Evolutionary conservation across 2,797 vertebrate species (phyloP), one percentile per base, ranked within the genome.

Genomic region (Esox lucius): DNA sequence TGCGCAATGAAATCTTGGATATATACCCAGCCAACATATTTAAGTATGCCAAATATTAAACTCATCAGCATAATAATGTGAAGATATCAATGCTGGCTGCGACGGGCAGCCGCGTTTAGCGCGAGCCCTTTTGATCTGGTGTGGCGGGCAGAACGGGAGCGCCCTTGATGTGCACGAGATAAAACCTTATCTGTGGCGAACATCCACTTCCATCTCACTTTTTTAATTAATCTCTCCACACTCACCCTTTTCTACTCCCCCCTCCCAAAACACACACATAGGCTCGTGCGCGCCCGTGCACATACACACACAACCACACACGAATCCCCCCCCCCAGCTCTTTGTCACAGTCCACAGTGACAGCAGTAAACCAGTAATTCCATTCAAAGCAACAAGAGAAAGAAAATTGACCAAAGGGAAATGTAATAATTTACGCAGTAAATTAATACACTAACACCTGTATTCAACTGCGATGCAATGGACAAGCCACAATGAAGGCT

Each of bases 21-120:
- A 70, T 26, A 64, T 66, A 66, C 64, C 31, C 31, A 68, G 17
- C 66, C 35, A 71, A 46, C 75, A 84, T 72, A 71, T 84, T 80
- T 81, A 73, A 84, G 80, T 71, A 82, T 76, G 78, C 81, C 80
- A 80, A 74, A 87, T 72, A 87, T 92, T 89, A 91, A 83, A 82
- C 81, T 86, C 94, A 95, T 96, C 93, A 93, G 91, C 94, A 95
- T 95, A 89, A 95, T 92, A 95, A 95, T 94, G 89, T 91, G 75
- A 79, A 83, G 85, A 89, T 91, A 92, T 93, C 91, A 86, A 87
- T 91, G 89, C 89, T 88, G 87, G 91, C 85, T 81, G 81, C 71
- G 71, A 76, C 48, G n/a, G 84, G 35, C 35, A 39, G 35, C 35
- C 35, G 83, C 80, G 90, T 90, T 89, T 87, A 91, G 94, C 94